phyloP scores from a whole-genome alignment of 2,797 vertebrate genomes.

The Neosilurus hyrtlii region DNA sequence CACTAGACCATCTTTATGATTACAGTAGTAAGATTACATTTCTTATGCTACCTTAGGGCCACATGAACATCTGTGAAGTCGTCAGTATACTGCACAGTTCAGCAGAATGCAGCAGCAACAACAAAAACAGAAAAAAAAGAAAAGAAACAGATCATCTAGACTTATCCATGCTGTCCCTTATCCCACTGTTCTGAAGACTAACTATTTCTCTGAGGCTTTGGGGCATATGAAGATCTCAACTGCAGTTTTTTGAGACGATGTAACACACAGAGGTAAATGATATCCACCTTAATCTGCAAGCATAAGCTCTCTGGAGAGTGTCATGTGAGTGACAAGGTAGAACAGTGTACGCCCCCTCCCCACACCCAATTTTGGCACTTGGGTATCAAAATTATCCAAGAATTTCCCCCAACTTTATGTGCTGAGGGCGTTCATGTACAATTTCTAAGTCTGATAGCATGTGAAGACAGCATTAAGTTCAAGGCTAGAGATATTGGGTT shows the following conservation, averaged over 20 bases:
- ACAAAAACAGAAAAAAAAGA: background rate
- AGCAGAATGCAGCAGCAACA: background rate
- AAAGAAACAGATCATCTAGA: background rate
- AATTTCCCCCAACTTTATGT: too few species aligned
- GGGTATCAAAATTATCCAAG: too few species aligned
- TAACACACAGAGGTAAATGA: background rate
- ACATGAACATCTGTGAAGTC: background rate
- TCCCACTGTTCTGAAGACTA: background rate
- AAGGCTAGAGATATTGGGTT: background rate
- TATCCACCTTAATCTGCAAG: background rate
- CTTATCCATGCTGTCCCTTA: background rate
- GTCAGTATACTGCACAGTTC: background rate
- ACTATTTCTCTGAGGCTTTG: background rate
- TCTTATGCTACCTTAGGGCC: background rate
- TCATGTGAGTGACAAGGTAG: background rate
- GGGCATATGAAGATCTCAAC: background rate
- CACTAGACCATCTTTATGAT: background rate
- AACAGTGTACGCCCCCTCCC: background rate
- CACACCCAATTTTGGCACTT: background rate
- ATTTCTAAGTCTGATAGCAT: too few species aligned
- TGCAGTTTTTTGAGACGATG: background rate
- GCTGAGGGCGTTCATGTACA: too few species aligned
- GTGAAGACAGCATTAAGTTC: too few species aligned
- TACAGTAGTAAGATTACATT: background rate
- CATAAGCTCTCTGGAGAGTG: background rate